Conservation (phyloP, 1,140 invertebrate genomes). For the Ceratina japonica region DNA sequence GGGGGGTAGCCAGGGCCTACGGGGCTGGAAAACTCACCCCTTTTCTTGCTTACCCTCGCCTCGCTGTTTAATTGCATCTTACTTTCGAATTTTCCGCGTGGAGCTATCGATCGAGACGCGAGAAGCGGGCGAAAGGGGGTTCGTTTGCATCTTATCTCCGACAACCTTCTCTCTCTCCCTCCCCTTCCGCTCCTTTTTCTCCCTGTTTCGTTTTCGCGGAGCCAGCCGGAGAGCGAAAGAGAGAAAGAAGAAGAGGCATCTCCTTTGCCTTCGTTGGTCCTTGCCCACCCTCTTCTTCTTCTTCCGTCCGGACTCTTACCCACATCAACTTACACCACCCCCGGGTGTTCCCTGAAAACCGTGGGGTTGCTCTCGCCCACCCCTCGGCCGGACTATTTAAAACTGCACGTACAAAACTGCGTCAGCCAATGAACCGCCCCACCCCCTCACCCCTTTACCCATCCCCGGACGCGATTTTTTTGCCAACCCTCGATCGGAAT, state of each 20-base stretch:
- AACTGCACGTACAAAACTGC: constrained; percentile 72
- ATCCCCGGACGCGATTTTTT: not conserved
- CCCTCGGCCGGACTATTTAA: constrained; percentile 76
- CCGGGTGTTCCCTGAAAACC: constrained; percentile 56
- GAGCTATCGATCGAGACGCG: constrained; percentile 79
- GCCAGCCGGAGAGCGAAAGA: too few species aligned
- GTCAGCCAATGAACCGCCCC: constrained; percentile 48
- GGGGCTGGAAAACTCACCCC: constrained; percentile 79
- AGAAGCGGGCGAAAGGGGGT: constrained; percentile 70
- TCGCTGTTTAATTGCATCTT: constrained; percentile 81
- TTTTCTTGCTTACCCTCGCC: constrained; percentile 80
- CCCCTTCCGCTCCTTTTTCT: constrained; percentile 31
- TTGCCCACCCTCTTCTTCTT: constrained; percentile 42
- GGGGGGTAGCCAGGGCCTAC: constrained; percentile 54
- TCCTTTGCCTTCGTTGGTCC: constrained; percentile 49
- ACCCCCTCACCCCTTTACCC: not conserved
- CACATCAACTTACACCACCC: constrained; percentile 69
- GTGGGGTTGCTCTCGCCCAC: constrained; percentile 60
- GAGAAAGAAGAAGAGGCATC: too few species aligned
- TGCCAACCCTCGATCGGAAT: too few species aligned
- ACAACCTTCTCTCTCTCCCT: constrained; percentile 67
- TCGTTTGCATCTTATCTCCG: constrained; percentile 80
- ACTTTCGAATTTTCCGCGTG: constrained; percentile 81
- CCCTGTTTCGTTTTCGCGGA: too few species aligned
- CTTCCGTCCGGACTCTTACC: constrained; percentile 62